phyloP scores from a whole-genome alignment of 1,140 invertebrate species.

The Rhagoletis pomonella region DNA sequence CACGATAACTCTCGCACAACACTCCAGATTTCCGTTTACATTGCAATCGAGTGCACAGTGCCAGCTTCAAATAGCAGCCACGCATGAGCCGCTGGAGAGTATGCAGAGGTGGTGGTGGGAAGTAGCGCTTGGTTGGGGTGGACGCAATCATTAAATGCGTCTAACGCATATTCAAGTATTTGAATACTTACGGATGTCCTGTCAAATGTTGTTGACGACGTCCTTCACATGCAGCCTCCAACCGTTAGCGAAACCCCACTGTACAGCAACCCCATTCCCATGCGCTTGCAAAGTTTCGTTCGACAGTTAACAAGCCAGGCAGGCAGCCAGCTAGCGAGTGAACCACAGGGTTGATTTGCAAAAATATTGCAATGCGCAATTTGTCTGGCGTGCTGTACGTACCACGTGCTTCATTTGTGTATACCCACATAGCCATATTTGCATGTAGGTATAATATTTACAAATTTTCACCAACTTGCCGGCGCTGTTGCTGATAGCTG shows the following conservation, averaged over 20 bases:
- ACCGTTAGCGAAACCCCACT: background rate
- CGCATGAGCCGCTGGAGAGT: background rate
- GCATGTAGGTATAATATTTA: background rate
- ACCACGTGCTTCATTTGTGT: background rate
- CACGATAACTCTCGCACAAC: background rate
- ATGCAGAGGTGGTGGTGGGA: background rate
- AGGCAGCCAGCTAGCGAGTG: background rate
- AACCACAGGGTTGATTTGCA: constrained; percentile 52
- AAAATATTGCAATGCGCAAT: constrained; percentile 49
- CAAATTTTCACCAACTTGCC: constrained; percentile 9
- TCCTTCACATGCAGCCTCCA: constrained; percentile 37
- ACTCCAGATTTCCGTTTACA: constrained; percentile 30
- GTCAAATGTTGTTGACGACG: constrained; percentile 33
- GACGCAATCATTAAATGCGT: constrained; percentile 51
- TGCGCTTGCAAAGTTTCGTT: background rate
- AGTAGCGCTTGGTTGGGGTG: background rate
- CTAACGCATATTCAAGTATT: constrained; percentile 54
- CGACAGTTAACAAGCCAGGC: background rate
- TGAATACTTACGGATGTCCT: constrained; percentile 48
- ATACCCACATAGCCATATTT: background rate
- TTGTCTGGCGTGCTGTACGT: constrained; percentile 11
- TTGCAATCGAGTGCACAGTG: constrained; percentile 3
- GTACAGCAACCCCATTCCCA: background rate
- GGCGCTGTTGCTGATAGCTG: background rate
- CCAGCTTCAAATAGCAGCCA: background rate